Conservation (phyloP, 1,140 invertebrate species). For the Bombus fervidus region DNA sequence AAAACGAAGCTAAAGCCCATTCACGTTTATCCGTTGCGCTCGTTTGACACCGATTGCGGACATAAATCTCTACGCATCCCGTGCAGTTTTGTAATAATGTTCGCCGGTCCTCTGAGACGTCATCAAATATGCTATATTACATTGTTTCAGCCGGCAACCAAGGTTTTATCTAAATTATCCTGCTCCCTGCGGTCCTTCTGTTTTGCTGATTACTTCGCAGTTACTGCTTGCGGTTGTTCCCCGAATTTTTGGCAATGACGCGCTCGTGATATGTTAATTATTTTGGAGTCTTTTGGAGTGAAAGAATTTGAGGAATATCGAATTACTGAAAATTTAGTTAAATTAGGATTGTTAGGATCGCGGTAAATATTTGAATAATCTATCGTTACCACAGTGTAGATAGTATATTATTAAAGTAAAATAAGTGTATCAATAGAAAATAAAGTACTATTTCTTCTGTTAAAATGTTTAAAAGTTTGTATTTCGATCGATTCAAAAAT, state of each 20-base stretch:
- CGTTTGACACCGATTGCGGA: slow-evolving; percentile 67
- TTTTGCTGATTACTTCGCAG: neutral
- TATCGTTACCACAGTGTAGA: no score
- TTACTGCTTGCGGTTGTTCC: neutral
- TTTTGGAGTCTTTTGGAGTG: neutral
- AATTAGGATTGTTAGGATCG: no score
- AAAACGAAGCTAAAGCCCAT: slow-evolving; percentile 73
- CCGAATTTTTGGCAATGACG: neutral
- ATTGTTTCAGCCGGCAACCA: slow-evolving; percentile 10
- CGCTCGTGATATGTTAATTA: neutral
- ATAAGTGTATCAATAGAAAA: no score
- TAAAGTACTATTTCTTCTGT: no score
- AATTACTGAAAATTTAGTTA: no score
- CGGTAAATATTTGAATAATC: no score
- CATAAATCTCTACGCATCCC: slow-evolving; percentile 70
- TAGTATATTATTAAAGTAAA: no score
- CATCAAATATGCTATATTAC: slow-evolving; percentile 45
- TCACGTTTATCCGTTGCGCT: slow-evolving; percentile 65
- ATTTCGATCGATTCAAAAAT: no score
- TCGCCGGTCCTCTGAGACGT: slow-evolving; percentile 57
- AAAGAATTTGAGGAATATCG: no score
- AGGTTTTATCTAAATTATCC: slow-evolving; percentile 51
- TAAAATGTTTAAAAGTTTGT: no score
- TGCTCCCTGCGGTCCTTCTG: neutral
- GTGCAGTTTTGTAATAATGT: slow-evolving; percentile 71